A percentile compares a stretch with the other conserved stretches of the same genome.
Evolutionary conservation across 1,140 invertebrate species (phyloP).

Genomic region (Bombus affinis): DNA sequence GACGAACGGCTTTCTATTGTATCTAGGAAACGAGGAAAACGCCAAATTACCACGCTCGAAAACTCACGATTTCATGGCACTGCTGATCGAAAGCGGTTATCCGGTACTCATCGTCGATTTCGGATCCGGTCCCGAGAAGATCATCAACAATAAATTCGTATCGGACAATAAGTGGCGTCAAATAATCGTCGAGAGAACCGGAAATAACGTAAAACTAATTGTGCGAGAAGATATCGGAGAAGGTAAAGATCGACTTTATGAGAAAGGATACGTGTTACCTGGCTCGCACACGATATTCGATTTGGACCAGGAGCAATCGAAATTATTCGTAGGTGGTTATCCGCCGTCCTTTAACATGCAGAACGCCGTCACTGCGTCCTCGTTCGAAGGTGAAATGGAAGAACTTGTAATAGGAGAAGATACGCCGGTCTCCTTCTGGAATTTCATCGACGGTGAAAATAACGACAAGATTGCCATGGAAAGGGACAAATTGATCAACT

Average conservation of each 20-base stretch:
- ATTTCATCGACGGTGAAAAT: constrained; percentile 92
- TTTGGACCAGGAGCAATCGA: constrained; percentile 92
- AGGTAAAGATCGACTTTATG: constrained; percentile 83
- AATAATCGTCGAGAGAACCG: constrained; percentile 92
- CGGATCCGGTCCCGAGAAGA: constrained; percentile 91
- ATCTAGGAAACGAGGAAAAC: constrained; percentile 93
- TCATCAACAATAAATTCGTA: constrained; percentile 89
- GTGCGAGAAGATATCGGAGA: constrained; percentile 89
- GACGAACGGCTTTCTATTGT: constrained; percentile 92
- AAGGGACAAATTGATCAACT: constrained; percentile 86
- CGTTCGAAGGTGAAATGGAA: constrained; percentile 95
- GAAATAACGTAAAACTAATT: constrained; percentile 90
- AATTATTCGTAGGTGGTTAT: constrained; percentile 95
- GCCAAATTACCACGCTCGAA: constrained; percentile 78
- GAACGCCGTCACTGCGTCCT: constrained; percentile 86
- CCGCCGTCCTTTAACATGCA: constrained; percentile 88
- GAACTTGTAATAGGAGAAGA: constrained; percentile 95
- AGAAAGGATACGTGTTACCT: constrained; percentile 85
- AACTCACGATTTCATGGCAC: constrained; percentile 95
- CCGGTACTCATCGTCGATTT: constrained; percentile 94
- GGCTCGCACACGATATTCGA: constrained; percentile 93
- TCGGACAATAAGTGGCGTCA: constrained; percentile 96
- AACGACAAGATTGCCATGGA: constrained; percentile 89
- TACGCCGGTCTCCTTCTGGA: constrained; percentile 96
- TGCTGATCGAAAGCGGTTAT: constrained; percentile 94